Percentiles rank a stretch among this genome's conserved stretches.
These are phyloP conservation scores for Geophilus truncorum DNA, from an alignment of 2,888 invertebrate species.

Conservation along the genomic window DNA sequence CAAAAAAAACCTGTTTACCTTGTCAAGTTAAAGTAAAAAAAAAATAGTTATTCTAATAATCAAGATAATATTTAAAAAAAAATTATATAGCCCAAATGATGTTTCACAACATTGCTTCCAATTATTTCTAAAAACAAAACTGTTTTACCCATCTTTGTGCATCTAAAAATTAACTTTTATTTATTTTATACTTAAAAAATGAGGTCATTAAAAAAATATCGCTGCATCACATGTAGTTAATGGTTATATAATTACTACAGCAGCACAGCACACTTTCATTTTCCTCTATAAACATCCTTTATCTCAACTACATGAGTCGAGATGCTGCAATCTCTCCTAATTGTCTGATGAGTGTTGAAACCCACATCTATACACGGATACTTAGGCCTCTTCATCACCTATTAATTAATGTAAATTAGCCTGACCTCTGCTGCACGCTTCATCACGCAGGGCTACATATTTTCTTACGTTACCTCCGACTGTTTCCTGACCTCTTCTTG, in stretches of 20 bases:
- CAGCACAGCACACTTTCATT: background rate
- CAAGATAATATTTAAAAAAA: too few relatives aligned
- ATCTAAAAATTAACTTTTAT: background rate
- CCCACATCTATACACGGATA: background rate
- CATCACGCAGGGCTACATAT: background rate
- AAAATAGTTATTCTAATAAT: too few relatives aligned
- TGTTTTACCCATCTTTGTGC: background rate
- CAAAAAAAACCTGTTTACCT: background rate
- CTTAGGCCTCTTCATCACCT: background rate
- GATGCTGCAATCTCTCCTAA: background rate
- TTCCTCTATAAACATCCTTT: background rate
- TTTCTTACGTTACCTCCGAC: background rate
- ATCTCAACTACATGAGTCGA: background rate
- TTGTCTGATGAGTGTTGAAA: background rate
- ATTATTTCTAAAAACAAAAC: background rate
- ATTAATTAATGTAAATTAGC: conserved; percentile 10
- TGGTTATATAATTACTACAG: conserved; percentile 2
- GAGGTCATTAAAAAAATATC: background rate
- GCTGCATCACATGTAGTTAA: background rate
- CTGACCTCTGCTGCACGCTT: background rate
- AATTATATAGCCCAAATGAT: too few relatives aligned
- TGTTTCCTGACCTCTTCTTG: conserved; percentile 9
- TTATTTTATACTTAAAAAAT: background rate
- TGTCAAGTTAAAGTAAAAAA: background rate
- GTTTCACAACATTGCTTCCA: too few relatives aligned